Evolutionary conservation across 2,113 vertebrate genomes (phyloP), one percentile per base, ranked within the genome.

Genomic region (Pantherophis guttatus): DNA sequence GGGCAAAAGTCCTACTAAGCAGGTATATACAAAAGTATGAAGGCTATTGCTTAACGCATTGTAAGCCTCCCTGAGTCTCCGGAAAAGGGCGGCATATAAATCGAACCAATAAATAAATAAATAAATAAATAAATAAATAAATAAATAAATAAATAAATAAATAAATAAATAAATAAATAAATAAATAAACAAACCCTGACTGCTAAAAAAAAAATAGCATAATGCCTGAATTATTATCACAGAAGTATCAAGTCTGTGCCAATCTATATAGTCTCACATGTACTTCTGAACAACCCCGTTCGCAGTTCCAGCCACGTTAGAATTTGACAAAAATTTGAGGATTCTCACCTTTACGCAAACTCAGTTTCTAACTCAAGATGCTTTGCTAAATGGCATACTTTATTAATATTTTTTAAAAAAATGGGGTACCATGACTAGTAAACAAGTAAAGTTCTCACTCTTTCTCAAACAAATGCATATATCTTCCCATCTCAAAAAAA

Each of bases 361-460:
- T 89, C 8, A 7, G 26, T 86, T 93, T 44, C 39, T 3, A 90
- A 91, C 81, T 29, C 15, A 90, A n/a, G 12, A 7, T 86, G 1
- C 1, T 8, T 5, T 86, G 39, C 88, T 91, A 21, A 86, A 39
- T 55, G 52, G 7, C 5, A 23, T 39, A 55, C 53, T 86, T 52
- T 85, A 29, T 55, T 21, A 53, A 57, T 24, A 15, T 58, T 81
- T 81, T 81, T 39, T 29, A 88, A 7, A 24, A 8, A 50, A 90
- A 91, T 59, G 8, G 8, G 3, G 29, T 59, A 23, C 54, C 0
- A 4, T 29, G n/a, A 1, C 29, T 48, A 52, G 21, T 0, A 11
- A 57, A 50, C 33, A 81, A 81, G n/a, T 75, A 39, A 39, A 39
- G 33, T 81, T 81, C 75, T 81, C 33, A 9, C 33, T 81, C 17